phyloP scores from a whole-genome alignment of 1,140 invertebrate genomes.

The Euwallacea similis region DNA sequence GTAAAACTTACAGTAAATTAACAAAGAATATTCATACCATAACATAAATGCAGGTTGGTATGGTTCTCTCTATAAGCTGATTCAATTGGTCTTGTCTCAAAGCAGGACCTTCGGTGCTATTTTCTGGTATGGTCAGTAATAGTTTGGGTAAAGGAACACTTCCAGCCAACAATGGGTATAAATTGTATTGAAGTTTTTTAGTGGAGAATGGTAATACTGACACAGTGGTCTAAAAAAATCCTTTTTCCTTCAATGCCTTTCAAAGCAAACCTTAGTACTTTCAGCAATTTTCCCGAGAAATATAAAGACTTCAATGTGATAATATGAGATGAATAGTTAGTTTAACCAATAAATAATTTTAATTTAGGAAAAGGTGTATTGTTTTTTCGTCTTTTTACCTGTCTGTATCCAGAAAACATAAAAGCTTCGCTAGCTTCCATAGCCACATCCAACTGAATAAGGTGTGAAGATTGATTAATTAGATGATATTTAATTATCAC shows the following conservation, averaged over 20 bases:
- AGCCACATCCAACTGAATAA: slow-evolving; percentile 71
- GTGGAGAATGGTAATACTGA: slow-evolving; percentile 65
- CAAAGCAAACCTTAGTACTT: not conserved
- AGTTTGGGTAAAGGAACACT: slow-evolving; percentile 69
- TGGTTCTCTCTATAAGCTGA: slow-evolving; percentile 56
- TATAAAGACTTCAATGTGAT: no score
- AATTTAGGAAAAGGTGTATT: no score
- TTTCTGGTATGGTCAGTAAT: slow-evolving; percentile 60
- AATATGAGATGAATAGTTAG: no score
- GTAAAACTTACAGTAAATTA: slow-evolving; percentile 4
- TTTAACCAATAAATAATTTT: no score
- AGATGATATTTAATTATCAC: slow-evolving; percentile 71
- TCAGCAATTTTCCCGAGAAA: no score
- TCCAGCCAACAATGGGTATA: slow-evolving; percentile 73
- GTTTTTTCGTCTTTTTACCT: slow-evolving; percentile 57
- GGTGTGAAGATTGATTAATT: slow-evolving; percentile 69
- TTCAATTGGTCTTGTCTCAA: slow-evolving; percentile 56
- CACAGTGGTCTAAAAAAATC: slow-evolving; percentile 61
- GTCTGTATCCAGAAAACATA: slow-evolving; percentile 89
- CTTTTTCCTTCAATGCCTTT: not conserved
- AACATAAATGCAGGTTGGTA: slow-evolving; percentile 64
- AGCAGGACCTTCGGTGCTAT: slow-evolving; percentile 52
- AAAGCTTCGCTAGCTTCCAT: slow-evolving; percentile 85
- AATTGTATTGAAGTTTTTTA: slow-evolving; percentile 68
- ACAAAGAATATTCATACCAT: slow-evolving; percentile 54